Percentiles rank a stretch among this genome's conserved stretches.
Evolutionary conservation across 2,888 invertebrate genomes (phyloP).

Genomic region (Syritta pipiens): DNA sequence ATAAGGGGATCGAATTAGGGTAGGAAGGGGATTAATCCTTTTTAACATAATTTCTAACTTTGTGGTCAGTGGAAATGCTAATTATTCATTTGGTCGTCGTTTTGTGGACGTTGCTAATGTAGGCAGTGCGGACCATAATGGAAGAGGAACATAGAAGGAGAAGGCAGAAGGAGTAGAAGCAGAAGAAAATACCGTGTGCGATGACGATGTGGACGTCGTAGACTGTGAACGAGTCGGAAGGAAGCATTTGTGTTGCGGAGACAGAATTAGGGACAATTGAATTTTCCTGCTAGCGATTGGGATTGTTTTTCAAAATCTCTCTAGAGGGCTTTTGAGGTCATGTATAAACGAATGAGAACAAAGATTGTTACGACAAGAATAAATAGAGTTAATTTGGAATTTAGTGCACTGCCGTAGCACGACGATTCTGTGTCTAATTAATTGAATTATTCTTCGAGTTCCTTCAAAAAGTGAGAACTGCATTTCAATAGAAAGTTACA

Average conservation of each 20-base stretch:
- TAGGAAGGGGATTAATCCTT: conserved; percentile 17
- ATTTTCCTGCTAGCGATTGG: background rate
- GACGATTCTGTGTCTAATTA: conserved; percentile 28
- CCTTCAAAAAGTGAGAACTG: conserved; percentile 21
- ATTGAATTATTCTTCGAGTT: conserved; percentile 16
- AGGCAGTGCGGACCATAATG: background rate
- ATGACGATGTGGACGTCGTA: too few species aligned
- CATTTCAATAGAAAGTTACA: conserved; percentile 13
- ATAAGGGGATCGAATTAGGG: too few species aligned
- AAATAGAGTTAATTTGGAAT: conserved; percentile 20
- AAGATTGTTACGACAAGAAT: conserved; percentile 29
- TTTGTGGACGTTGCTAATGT: conserved; percentile 26
- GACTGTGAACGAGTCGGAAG: too few species aligned
- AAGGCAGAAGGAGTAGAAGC: too few species aligned
- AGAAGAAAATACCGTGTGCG: too few species aligned
- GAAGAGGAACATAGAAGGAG: too few species aligned
- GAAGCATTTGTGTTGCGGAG: background rate
- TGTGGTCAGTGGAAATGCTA: conserved; percentile 33
- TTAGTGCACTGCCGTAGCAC: conserved; percentile 14
- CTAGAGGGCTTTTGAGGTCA: conserved; percentile 21
- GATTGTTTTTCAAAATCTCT: conserved; percentile 23
- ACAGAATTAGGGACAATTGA: conserved; percentile 8
- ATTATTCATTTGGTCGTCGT: conserved; percentile 35
- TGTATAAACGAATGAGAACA: conserved; percentile 20
- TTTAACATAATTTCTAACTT: conserved; percentile 37